Evolutionary conservation across 2,113 vertebrate species (phyloP), one percentile per base, ranked within the genome.

Genomic region (Erythrolamprus reginae): DNA sequence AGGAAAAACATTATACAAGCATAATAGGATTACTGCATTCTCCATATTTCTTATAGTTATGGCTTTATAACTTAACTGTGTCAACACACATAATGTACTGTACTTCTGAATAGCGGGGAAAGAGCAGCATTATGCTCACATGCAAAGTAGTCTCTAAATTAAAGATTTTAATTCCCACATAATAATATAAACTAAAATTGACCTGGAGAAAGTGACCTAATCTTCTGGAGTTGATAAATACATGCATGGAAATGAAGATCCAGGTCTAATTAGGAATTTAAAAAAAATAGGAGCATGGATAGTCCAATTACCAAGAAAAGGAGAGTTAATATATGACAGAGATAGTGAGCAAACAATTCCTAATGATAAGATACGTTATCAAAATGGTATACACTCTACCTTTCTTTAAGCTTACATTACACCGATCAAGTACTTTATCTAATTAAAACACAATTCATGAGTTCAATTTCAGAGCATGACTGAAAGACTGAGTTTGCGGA

Each of bases 11-110:
- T 88, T 0, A 5, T 1, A 70, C 21, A 45, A 48, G 38, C 83
- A 90, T 70, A 89, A 33, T 24, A n/a, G 38, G n/a, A 65, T 55
- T 87, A 90, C 8, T 88, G n/a, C n/a, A 93, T n/a, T 28, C 70
- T 77, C 70, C 90, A 89, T 51, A 85, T 90, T 89, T 90, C 58
- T 90, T 85, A 10, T 1, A 42, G 50, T 84, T 89, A 90, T 48
- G 87, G 82, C 50, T 84, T 87, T 84, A 70, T 28, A 23, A 13
- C 0, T 55, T 45, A 86, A 70, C 5, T 33, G 33, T 77, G 17
- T 15, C 65, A 77, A 38, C 65, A 77, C 15, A 38, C 2, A 77
- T 38, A 5, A 38, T 77, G n/a, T 77, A 77, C 15, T 77, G n/a
- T 77, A 77, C 15, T 38, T 77, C n/a, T 77, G 65, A 77, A 77